Conservation (phyloP, 2,797 vertebrate genomes). For the Sebastes itinus region DNA sequence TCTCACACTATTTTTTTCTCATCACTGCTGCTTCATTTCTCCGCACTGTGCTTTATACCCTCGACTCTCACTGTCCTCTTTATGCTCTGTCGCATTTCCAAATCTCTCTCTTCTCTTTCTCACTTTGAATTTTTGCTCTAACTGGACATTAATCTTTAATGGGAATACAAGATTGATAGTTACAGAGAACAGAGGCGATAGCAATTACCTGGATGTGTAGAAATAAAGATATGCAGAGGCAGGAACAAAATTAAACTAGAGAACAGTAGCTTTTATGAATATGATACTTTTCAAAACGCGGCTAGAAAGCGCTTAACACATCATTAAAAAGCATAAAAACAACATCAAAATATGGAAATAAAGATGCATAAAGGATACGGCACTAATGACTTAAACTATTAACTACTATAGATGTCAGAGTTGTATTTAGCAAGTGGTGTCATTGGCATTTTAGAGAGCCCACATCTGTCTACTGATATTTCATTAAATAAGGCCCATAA, state of each 20-base stretch:
- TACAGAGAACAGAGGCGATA: conserved; percentile 8
- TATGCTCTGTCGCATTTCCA: conserved; percentile 32
- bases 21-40: conserved; percentile 24
- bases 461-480: neutral
- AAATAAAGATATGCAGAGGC: conserved; percentile 1
- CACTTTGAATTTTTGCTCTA: conserved; percentile 19
- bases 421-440: neutral
- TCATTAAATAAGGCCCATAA: conserved; percentile 22
- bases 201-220: conserved; percentile 25
- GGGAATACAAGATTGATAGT: conserved; percentile 1
- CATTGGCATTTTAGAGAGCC: neutral
- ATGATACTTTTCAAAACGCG: neutral
- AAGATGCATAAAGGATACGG: neutral
- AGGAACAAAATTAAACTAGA: neutral
- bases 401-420: neutral
- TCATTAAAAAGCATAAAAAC: neutral
- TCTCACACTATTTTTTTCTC: conserved; percentile 42
- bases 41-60: conserved; percentile 16
- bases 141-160: conserved; percentile 22
- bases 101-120: conserved; percentile 27
- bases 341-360: neutral
- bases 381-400: neutral
- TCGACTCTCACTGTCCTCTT: conserved; percentile 24
- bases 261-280: neutral
- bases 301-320: neutral